Evolutionary conservation across 1,140 invertebrate species (phyloP), one percentile per base, ranked within the genome.

Genomic region (Ganaspis sp.): DNA sequence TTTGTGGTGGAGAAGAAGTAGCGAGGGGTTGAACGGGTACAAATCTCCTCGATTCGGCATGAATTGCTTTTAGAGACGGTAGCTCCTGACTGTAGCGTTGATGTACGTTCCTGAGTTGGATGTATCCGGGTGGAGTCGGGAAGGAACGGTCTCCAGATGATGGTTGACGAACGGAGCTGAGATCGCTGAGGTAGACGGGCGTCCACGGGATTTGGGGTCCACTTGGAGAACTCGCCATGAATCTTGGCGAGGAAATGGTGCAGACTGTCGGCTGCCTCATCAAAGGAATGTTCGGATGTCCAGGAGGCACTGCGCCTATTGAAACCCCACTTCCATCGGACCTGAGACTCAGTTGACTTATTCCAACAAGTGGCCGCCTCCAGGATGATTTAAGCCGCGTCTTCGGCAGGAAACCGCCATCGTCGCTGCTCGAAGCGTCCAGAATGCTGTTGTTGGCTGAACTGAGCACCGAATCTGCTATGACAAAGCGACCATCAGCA

Each of bases 81-180:
- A 96, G 86, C 81, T 96, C 95, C 84, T 95, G 94, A 17, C 94
- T 94, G 87, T 95, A 95, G 21, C 93, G 91, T 77, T 94, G 93
- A 80, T 94, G 94, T 3, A 94, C 90, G 81, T 92, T 94, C 74
- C 92, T 91, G 53, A 95, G 89, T 70, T 94, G 93, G 3, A 92
- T 77, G 34, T 92, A 92, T n/a, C 93, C 93, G 3, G 94, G 93
- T 3, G 94, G 93, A 49, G 94, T 95, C 38, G 95, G 95, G 82
- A 95, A 95, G 0, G 96, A 97, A 38, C 95, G 92, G 83, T 97
- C 96, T 0, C 94, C 70, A 9, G 95, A 96, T 80, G 95, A 95
- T 38, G 95, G 94, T 84, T 95, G 95, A 11, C 93, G 92, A n/a
- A 97, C 96, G 9, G 96, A 96, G 90, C 96, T 97, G 77, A 97